A percentile compares a stretch with the other conserved stretches of the same genome.
phyloP scores from a whole-genome alignment of 2,113 vertebrate species.

The Mobula hypostoma region DNA sequence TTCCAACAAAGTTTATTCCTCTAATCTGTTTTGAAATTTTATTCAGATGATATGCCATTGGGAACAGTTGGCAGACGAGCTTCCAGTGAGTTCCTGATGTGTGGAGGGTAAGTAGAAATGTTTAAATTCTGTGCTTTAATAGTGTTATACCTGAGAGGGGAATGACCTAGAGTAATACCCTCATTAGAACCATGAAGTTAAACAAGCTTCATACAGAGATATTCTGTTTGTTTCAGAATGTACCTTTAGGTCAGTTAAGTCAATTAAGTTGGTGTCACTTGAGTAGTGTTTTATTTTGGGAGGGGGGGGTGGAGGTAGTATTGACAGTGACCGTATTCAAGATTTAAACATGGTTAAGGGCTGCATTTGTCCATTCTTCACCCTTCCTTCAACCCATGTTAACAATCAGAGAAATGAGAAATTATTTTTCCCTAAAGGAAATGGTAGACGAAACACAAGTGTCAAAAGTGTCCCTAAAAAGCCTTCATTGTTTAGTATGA shows the following conservation, averaged over 20 bases:
- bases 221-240: not conserved
- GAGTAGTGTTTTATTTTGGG: not conserved
- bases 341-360: not conserved
- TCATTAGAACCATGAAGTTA: not conserved
- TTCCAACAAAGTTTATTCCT: not conserved
- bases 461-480: not conserved
- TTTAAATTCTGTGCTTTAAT: slow-evolving; percentile 25
- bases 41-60: slow-evolving; percentile 75
- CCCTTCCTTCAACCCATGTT: not conserved
- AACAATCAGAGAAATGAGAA: not conserved
- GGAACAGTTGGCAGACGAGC: slow-evolving; percentile 63
- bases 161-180: not conserved
- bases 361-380: not conserved
- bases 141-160: not conserved
- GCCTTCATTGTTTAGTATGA: not conserved
- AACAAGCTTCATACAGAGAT: not conserved
- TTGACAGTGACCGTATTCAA: not conserved
- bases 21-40: slow-evolving; percentile 47
- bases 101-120: slow-evolving; percentile 75
- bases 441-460: not conserved
- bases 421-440: not conserved
- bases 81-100: slow-evolving; percentile 85
- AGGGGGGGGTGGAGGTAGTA: not conserved
- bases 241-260: not conserved
- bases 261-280: not conserved